These are phyloP conservation scores for Elysia crispata DNA, from an alignment of 2,888 invertebrate genomes.

Conservation along the genomic window DNA sequence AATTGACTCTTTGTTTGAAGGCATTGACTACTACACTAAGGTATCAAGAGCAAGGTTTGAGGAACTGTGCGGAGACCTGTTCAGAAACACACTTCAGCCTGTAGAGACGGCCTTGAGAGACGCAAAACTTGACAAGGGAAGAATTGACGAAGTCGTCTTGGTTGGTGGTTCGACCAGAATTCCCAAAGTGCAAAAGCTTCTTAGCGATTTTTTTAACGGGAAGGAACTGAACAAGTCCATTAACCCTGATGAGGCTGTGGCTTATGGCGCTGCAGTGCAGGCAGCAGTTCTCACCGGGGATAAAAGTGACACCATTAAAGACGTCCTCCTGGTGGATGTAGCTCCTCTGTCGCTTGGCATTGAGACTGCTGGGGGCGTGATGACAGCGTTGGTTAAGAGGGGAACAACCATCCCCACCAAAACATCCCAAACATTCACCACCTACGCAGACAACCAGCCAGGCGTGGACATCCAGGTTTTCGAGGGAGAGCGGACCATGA, in stretches of 20 bases:
- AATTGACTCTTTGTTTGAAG: conserved; percentile 94
- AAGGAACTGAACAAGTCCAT: conserved; percentile 97
- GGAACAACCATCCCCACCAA: conserved; percentile 76
- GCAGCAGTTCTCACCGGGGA: conserved; percentile 85
- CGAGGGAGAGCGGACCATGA: conserved; percentile 96
- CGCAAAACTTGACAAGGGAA: conserved; percentile 90
- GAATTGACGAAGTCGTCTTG: conserved; percentile 85
- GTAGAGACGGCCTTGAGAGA: conserved; percentile 96
- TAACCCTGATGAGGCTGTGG: conserved; percentile 98
- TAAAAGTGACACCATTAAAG: conserved; percentile 84
- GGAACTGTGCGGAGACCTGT: conserved; percentile 94
- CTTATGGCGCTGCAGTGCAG: conserved; percentile 80
- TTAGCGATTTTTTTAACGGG: conserved; percentile 82
- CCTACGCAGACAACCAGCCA: conserved; percentile 91
- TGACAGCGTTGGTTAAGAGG: conserved; percentile 64
- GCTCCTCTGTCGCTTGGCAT: conserved; percentile 77
- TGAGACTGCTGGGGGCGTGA: conserved; percentile 80
- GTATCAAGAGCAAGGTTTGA: conserved; percentile 96
- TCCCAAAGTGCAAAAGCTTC: conserved; percentile 95
- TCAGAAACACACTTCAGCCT: conserved; percentile 94
- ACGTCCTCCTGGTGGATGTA: conserved; percentile 87
- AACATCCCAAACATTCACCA: conserved; percentile 83
- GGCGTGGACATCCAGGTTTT: conserved; percentile 81
- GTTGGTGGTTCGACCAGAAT: conserved; percentile 95
- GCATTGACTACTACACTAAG: conserved; percentile 94